phyloP scores from a whole-genome alignment of 2,797 vertebrate species.

The Pampus argenteus region DNA sequence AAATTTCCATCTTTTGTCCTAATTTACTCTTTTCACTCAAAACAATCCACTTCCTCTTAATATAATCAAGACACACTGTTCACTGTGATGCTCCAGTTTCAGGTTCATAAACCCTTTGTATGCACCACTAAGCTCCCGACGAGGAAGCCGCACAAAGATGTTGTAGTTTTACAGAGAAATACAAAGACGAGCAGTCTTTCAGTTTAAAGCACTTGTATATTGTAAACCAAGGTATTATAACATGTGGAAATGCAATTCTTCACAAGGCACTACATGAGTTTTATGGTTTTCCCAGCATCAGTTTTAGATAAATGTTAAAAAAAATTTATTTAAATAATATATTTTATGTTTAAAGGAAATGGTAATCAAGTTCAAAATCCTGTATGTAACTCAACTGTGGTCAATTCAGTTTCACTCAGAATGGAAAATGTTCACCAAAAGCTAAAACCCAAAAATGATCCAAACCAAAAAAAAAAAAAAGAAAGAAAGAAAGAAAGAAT shows the following conservation, averaged over 20 bases:
- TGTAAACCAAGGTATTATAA: not conserved
- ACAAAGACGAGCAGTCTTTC: not conserved
- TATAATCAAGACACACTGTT: slow-evolving; percentile 25
- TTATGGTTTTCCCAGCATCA: not conserved
- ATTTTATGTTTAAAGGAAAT: not conserved
- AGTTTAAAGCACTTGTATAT: slow-evolving; percentile 10
- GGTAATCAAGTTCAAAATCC: not conserved
- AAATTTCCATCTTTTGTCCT: slow-evolving; percentile 23
- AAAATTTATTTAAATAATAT: too few relatives aligned
- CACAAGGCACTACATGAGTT: rapidly evolving
- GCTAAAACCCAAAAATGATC: not conserved
- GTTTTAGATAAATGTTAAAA: not conserved
- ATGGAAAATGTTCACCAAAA: not conserved
- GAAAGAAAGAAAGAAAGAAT: too few relatives aligned
- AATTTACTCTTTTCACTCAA: slow-evolving; percentile 27
- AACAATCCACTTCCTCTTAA: slow-evolving; percentile 8
- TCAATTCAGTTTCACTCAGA: not conserved
- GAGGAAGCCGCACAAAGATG: slow-evolving; percentile 16
- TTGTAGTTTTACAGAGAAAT: slow-evolving; percentile 5
- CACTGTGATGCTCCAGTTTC: slow-evolving; percentile 22
- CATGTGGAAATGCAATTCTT: not conserved
- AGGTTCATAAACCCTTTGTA: slow-evolving; percentile 10
- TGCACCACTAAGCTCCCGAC: slow-evolving; percentile 7
- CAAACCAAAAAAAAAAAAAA: too few relatives aligned
- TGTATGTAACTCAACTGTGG: not conserved